Evolutionary conservation across 2,797 vertebrate genomes (phyloP).

Genomic region (Strix occidentalis): DNA sequence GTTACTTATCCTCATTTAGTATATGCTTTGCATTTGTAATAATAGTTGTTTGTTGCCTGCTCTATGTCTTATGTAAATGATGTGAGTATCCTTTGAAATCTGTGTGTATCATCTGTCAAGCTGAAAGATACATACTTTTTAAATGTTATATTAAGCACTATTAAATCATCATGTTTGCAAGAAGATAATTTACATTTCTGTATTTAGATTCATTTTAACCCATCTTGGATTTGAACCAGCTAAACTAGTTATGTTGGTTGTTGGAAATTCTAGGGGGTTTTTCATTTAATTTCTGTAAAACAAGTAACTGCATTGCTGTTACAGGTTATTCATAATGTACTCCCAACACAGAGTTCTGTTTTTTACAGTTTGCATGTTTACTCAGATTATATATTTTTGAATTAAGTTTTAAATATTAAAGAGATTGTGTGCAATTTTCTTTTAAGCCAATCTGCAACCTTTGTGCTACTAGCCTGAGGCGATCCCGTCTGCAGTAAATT

Average conservation of each 20-base stretch:
- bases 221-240: neutral
- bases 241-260: neutral
- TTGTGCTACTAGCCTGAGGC: neutral
- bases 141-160: neutral
- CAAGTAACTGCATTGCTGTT: neutral
- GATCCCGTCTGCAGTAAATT: neutral
- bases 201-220: neutral
- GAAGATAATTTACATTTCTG: neutral
- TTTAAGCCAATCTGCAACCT: neutral
- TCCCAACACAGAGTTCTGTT: neutral
- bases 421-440: neutral
- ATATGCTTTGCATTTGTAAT: neutral
- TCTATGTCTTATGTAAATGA: neutral
- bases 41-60: neutral
- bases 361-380: neutral
- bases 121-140: neutral
- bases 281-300: neutral
- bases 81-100: neutral
- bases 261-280: neutral
- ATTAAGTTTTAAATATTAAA: constrained; percentile 17
- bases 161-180: constrained; percentile 2
- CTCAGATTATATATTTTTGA: neutral
- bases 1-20: neutral
- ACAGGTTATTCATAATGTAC: neutral
- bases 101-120: neutral